These are phyloP conservation scores for Caenorhabditis angaria DNA, from an alignment of 2,888 invertebrate genomes.

Conservation along the genomic window DNA sequence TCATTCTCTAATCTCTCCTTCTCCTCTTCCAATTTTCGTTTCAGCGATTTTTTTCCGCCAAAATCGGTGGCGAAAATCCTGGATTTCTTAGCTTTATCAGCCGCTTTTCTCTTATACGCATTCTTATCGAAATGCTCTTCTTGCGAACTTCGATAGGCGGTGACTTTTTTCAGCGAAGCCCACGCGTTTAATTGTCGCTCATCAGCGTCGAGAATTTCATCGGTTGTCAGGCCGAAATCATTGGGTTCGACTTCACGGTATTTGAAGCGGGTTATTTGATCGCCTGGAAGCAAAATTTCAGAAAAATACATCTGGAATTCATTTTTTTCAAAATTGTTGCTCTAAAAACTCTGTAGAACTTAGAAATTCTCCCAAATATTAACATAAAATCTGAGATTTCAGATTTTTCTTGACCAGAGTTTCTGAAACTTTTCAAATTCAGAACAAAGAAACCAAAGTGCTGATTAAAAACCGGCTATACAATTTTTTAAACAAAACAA, in stretches of 20 bases:
- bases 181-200: slow-evolving; percentile 93
- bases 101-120: slow-evolving; percentile 81
- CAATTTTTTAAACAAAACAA: too few species aligned
- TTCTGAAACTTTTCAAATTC: not conserved
- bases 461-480: too few species aligned
- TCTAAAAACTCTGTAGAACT: too few species aligned
- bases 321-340: too few species aligned
- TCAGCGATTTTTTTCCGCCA: slow-evolving; percentile 47
- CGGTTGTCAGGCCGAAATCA: slow-evolving; percentile 87
- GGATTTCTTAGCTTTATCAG: slow-evolving; percentile 81
- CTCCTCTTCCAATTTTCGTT: slow-evolving; percentile 33
- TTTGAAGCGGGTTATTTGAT: slow-evolving; percentile 87
- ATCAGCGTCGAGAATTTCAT: slow-evolving; percentile 91
- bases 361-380: too few species aligned
- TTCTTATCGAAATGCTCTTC: slow-evolving; percentile 84
- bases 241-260: slow-evolving; percentile 87
- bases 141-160: slow-evolving; percentile 77
- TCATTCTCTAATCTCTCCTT: slow-evolving; percentile 19
- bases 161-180: slow-evolving; percentile 86
- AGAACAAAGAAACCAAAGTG: too few species aligned
- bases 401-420: not conserved
- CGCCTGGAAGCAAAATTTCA: slow-evolving; percentile 72
- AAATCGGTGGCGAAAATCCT: slow-evolving; percentile 77
- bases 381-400: too few species aligned
- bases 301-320: too few species aligned